Evolutionary conservation across 2,888 invertebrate species (phyloP).

Genomic region (Heliconius erato): DNA sequence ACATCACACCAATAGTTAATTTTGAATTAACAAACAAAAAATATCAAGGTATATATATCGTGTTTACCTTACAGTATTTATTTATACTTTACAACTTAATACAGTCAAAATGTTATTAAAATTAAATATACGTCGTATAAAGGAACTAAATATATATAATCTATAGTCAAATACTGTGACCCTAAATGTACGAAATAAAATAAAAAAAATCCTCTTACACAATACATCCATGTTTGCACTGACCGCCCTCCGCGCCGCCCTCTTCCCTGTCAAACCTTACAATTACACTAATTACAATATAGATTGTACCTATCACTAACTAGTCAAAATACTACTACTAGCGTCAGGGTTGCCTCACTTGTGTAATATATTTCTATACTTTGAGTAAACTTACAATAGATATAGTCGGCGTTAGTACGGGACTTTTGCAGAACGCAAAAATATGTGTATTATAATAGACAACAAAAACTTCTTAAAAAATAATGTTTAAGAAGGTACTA

Average conservation of each 20-base stretch:
- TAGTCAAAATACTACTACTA: slow-evolving; percentile 56
- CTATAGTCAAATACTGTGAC: slow-evolving; percentile 76
- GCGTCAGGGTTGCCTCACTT: neutral
- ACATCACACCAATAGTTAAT: slow-evolving; percentile 53
- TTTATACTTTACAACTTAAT: slow-evolving; percentile 21
- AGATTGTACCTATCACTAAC: slow-evolving; percentile 53
- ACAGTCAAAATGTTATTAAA: slow-evolving; percentile 42
- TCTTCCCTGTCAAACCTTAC: slow-evolving; percentile 57
- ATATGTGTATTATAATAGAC: neutral
- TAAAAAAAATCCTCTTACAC: slow-evolving; percentile 58
- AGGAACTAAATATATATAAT: slow-evolving; percentile 72
- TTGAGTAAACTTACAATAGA: neutral
- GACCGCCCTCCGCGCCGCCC: slow-evolving; percentile 44
- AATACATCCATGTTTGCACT: slow-evolving; percentile 52
- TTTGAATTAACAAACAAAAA: slow-evolving; percentile 52
- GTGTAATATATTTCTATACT: neutral
- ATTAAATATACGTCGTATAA: slow-evolving; percentile 30
- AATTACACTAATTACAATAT: slow-evolving; percentile 50
- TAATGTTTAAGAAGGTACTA: too few relatives aligned
- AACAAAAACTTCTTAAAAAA: too few relatives aligned
- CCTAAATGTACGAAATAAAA: slow-evolving; percentile 60
- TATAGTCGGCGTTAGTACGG: neutral
- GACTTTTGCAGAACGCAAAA: neutral
- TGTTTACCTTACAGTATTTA: slow-evolving; percentile 15
- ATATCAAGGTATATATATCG: slow-evolving; percentile 44